These are phyloP conservation scores for Clunio marinus DNA, from an alignment of 2,888 invertebrate species.

Conservation along the genomic window DNA sequence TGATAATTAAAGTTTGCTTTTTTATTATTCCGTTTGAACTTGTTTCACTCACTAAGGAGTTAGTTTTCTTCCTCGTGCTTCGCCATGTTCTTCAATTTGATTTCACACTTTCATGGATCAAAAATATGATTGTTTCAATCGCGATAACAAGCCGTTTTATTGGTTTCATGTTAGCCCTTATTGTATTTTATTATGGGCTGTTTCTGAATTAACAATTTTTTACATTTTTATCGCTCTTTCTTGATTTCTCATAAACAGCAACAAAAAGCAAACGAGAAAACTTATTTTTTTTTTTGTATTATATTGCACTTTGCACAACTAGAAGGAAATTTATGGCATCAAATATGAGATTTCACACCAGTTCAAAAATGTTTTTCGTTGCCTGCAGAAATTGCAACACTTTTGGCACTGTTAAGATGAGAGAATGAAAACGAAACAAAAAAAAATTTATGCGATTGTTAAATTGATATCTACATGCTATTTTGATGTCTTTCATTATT, in stretches of 20 bases:
- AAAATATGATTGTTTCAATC: conserved; percentile 33
- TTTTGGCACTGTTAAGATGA: no score
- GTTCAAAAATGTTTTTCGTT: background rate
- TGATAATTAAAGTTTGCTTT: background rate
- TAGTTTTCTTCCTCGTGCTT: background rate
- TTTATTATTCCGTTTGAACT: conserved; percentile 7
- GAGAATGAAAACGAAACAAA: no score
- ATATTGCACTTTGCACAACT: conserved; percentile 36
- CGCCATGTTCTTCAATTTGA: conserved; percentile 18
- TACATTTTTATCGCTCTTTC: conserved; percentile 1
- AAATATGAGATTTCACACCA: conserved; percentile 38
- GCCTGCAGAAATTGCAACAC: conserved; percentile 29
- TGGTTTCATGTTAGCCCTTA: conserved; percentile 32
- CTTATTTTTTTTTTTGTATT: no score
- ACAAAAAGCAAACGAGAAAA: background rate
- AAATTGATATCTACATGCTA: conserved; percentile 17
- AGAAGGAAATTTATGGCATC: conserved; percentile 36
- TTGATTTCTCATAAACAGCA: conserved; percentile 12
- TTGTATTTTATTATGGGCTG: conserved; percentile 27
- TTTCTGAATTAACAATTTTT: conserved; percentile 34
- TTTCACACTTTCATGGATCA: conserved; percentile 38
- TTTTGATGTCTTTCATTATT: conserved; percentile 34
- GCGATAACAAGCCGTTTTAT: conserved; percentile 28
- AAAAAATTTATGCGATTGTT: conserved; percentile 25
- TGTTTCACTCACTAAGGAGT: background rate